Evolutionary conservation across 2,113 vertebrate genomes (phyloP).

Genomic region (Sapayoa aenigma): DNA sequence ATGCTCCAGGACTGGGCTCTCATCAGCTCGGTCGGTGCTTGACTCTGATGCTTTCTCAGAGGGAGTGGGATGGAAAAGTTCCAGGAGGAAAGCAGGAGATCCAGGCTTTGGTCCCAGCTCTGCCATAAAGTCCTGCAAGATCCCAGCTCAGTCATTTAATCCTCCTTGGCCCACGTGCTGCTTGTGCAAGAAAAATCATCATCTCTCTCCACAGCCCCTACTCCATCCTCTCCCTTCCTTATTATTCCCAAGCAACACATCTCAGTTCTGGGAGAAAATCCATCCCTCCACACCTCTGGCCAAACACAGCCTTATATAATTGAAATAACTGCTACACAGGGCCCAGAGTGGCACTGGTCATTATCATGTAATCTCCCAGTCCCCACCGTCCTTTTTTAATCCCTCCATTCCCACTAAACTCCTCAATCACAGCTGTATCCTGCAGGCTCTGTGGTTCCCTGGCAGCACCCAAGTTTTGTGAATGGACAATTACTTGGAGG

Average conservation of each 20-base stretch:
- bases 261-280: background rate
- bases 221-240: background rate
- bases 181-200: background rate
- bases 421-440: background rate
- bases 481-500: background rate
- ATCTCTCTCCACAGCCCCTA: accelerated
- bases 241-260: background rate
- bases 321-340: background rate
- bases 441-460: background rate
- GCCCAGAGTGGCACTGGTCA: background rate
- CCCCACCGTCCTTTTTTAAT: background rate
- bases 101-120: background rate
- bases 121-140: background rate
- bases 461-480: background rate
- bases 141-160: background rate
- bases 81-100: background rate
- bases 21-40: background rate
- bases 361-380: no score
- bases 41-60: background rate
- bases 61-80: accelerated
- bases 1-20: background rate
- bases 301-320: accelerated
- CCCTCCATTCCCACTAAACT: no score
- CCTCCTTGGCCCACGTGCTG: background rate
- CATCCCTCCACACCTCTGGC: background rate